Percentiles rank a stretch among this genome's conserved stretches.
These are phyloP conservation scores for Rhamnusium bicolor DNA, from an alignment of 2,888 invertebrate genomes.

Conservation along the genomic window DNA sequence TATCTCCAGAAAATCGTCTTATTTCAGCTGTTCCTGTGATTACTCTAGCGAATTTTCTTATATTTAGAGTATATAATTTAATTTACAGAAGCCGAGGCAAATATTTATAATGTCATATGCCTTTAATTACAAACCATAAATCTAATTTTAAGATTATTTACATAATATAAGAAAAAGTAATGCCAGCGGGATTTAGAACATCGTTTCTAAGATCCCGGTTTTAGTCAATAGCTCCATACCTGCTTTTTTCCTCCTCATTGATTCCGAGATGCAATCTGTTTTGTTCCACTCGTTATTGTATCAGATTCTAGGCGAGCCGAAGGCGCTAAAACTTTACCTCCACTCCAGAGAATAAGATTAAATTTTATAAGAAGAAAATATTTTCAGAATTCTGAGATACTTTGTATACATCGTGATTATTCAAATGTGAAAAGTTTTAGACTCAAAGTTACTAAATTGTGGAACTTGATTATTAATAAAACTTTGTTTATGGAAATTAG, in stretches of 20 bases:
- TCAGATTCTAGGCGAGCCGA: slow-evolving; percentile 44
- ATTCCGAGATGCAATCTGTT: slow-evolving; percentile 50
- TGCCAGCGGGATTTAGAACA: background rate
- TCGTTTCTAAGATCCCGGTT: background rate
- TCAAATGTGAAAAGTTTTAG: slow-evolving; percentile 57
- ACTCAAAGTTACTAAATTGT: slow-evolving; percentile 56
- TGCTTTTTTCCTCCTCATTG: slow-evolving; percentile 36
- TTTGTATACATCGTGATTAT: slow-evolving; percentile 56
- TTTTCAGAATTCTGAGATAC: slow-evolving; percentile 51
- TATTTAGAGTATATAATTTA: background rate
- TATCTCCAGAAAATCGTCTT: no score
- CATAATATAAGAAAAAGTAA: background rate
- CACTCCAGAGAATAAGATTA: slow-evolving; percentile 52
- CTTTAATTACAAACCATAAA: background rate
- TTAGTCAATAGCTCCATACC: background rate
- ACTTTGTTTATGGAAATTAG: slow-evolving; percentile 53
- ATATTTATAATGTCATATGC: background rate
- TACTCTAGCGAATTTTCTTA: no score
- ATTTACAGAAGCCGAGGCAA: background rate
- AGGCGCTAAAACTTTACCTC: slow-evolving; percentile 50
- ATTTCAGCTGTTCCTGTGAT: no score
- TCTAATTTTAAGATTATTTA: background rate
- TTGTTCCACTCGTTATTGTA: slow-evolving; percentile 49
- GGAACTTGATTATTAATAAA: slow-evolving; percentile 58
- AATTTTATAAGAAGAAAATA: slow-evolving; percentile 53